Base-by-base conservation (phyloP, 2,113 vertebrate species). In the Rhynchopsitta pachyrhyncha region DNA sequence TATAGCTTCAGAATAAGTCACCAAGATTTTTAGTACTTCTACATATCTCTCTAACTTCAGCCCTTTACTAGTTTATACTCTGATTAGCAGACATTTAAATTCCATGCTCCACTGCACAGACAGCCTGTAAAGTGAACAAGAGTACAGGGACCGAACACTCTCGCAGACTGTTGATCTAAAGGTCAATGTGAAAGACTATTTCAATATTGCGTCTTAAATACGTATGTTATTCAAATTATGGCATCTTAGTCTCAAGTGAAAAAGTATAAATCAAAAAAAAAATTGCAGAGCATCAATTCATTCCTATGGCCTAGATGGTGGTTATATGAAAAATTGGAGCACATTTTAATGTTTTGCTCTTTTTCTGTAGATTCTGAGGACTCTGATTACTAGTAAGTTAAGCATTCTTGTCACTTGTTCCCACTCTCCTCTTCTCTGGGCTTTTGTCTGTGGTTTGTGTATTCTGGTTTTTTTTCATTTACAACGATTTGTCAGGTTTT, bases 81-180 rank as follows among this genome's bases (percentile, higher is more conserved):
- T 96, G 81, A 95, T 93, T 96, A 82, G 66, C 59, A 98, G 97
- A 95, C 52, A 96, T 93, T 96, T 94, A 91, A 91, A 96, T 88
- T 83, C 55, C 64, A 19, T 79, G 59, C 33, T 64, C 44, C 88
- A 73, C 77, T 95, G 68, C 63, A 88, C 77, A 82, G 77, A 29
- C 62, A 88, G 28, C 31, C 52, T 87, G 27, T 94, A 96, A 97
- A 97, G 82, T 95, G 63, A 42, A 90, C 88, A 95, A 87, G 62
- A 88, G 59, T 96, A 80, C 85, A 95, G 77, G 67, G 63, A 96
- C 60, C n/a, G 84, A 97, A 90, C 85, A 89, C 47, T 78, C 55
- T 78, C 59, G 79, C 8, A 97, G 42, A 82, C 41, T 92, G 95
- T 95, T 4, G 11, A 64, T 73, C 29, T 62, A 96, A 97, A 97